Conservation (phyloP, 92 coral and sea anemone genomes). For the Virgularia gustaviana region DNA sequence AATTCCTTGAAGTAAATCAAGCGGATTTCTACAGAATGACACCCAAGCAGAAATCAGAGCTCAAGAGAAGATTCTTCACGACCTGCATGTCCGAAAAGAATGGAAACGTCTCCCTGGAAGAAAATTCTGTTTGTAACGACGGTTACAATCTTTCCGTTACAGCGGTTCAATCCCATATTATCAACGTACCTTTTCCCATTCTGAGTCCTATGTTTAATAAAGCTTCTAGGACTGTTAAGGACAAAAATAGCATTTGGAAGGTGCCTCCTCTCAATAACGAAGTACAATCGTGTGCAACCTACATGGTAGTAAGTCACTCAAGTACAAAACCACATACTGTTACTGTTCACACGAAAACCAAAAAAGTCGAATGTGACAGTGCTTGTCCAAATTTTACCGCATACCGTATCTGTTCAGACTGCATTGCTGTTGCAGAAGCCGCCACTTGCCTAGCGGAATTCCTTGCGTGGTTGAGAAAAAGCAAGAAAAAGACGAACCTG, state of each 20-base stretch:
- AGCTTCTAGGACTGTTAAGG: neutral
- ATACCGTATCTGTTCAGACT: constrained; percentile 19
- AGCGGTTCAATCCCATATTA: neutral
- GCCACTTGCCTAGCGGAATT: neutral
- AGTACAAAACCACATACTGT: constrained; percentile 28
- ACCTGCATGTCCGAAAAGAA: constrained; percentile 21
- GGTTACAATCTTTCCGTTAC: neutral
- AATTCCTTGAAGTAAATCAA: constrained; percentile 6
- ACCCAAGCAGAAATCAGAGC: neutral
- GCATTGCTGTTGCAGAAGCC: constrained; percentile 27
- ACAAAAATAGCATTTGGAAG: neutral
- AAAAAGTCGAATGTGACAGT: constrained; percentile 9
- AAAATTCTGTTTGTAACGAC: neutral
- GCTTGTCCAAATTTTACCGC: constrained; percentile 8
- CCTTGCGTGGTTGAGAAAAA: constrained; percentile 9
- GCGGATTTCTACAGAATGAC: neutral
- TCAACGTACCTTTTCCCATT: neutral
- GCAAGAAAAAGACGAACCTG: neutral
- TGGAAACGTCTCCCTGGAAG: neutral
- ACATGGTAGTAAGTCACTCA: constrained; percentile 24
- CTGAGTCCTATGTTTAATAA: neutral
- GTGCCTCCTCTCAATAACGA: constrained; percentile 10
- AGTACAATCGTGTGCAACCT: too few relatives aligned
- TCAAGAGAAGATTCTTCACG: constrained; percentile 2
- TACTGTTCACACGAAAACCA: neutral